These are phyloP conservation scores for Ictalurus punctatus DNA, from an alignment of 2,113 vertebrate genomes.

Conservation along the genomic window DNA sequence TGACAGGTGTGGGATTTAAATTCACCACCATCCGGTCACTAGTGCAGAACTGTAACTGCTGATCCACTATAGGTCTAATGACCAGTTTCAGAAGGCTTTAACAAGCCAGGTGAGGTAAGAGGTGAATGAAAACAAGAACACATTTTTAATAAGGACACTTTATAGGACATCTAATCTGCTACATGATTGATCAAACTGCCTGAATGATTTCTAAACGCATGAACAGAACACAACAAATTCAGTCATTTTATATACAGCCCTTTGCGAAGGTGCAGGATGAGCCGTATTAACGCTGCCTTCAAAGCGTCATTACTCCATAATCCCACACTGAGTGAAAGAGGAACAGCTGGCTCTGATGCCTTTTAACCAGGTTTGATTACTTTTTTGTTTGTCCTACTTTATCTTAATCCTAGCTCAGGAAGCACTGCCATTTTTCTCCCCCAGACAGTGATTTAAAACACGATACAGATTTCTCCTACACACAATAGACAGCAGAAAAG, in stretches of 20 bases:
- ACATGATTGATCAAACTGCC: neutral
- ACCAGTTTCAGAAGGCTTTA: neutral
- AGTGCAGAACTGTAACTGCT: neutral
- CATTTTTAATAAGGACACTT: neutral
- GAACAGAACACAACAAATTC: neutral
- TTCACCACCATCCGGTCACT: neutral
- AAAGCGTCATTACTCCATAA: constrained; percentile 67
- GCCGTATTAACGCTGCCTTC: constrained; percentile 46
- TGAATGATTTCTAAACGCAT: neutral
- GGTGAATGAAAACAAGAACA: neutral
- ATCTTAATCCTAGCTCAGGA: constrained; percentile 67
- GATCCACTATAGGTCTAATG: neutral
- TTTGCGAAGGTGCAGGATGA: constrained; percentile 20
- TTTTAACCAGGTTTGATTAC: constrained; percentile 69
- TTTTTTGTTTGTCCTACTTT: constrained; percentile 78
- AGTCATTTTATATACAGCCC: neutral
- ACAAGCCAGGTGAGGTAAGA: neutral
- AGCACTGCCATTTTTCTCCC: constrained; percentile 56
- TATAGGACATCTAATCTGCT: neutral
- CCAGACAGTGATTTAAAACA: constrained; percentile 55
- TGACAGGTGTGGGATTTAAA: constrained; percentile 16
- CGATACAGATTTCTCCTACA: constrained; percentile 43
- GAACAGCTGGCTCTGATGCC: constrained; percentile 73
- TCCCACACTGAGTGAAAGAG: constrained; percentile 67
- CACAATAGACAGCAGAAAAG: constrained; percentile 41